phyloP scores from a whole-genome alignment of 2,888 invertebrate genomes.

The Heliconius sara region DNA sequence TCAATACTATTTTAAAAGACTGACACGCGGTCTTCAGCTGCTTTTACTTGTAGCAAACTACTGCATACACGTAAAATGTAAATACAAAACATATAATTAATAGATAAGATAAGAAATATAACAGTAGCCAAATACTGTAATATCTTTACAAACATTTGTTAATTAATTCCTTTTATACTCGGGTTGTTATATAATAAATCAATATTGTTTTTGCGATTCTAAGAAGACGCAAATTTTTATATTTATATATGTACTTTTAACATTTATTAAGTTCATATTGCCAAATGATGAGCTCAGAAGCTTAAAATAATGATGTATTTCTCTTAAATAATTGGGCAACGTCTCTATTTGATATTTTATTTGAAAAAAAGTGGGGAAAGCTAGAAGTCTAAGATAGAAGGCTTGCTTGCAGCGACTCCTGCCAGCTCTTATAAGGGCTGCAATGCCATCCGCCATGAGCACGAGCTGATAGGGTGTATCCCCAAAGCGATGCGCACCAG shows the following conservation, averaged over 20 bases:
- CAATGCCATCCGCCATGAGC: too few relatives aligned
- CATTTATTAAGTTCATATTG: too few relatives aligned
- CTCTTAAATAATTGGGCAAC: too few relatives aligned
- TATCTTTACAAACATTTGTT: slow-evolving; percentile 4
- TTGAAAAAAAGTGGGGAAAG: too few relatives aligned
- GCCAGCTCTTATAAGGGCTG: too few relatives aligned
- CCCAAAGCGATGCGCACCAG: too few relatives aligned
- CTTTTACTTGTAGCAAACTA: neutral
- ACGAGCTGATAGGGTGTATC: too few relatives aligned
- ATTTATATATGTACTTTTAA: neutral
- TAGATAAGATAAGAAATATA: neutral
- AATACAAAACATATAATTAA: neutral
- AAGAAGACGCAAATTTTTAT: neutral
- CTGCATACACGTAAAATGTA: neutral
- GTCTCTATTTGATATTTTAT: too few relatives aligned
- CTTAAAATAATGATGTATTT: too few relatives aligned
- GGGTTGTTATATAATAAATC: neutral
- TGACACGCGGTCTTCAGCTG: neutral
- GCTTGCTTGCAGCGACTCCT: too few relatives aligned
- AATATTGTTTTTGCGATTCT: neutral
- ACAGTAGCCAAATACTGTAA: neutral
- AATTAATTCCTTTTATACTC: neutral
- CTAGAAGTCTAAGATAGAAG: too few relatives aligned
- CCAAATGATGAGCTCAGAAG: too few relatives aligned
- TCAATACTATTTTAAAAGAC: neutral